A percentile compares a stretch with the other conserved stretches of the same genome.
Evolutionary conservation across 2,888 invertebrate genomes (phyloP).

Genomic region (Machimus atricapillus): DNA sequence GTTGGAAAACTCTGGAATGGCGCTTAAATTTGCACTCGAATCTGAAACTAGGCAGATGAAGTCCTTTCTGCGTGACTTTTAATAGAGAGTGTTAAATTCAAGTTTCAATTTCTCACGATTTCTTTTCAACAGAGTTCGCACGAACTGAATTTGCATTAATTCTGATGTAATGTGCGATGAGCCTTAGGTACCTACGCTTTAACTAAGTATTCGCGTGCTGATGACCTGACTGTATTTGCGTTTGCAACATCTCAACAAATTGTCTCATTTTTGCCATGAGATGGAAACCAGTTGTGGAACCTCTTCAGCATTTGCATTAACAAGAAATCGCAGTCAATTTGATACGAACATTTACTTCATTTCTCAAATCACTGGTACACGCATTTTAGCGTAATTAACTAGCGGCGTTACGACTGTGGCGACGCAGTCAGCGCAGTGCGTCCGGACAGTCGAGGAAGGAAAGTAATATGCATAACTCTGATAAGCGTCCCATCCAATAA

Average conservation of each 20-base stretch:
- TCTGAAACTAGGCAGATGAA: background rate
- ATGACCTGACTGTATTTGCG: background rate
- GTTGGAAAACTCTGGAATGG: too few species aligned
- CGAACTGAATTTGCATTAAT: background rate
- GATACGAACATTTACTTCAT: background rate
- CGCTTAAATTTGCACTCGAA: too few species aligned
- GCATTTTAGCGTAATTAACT: background rate
- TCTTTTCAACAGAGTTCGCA: background rate
- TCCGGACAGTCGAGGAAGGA: background rate
- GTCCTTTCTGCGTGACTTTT: background rate
- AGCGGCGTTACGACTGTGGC: background rate
- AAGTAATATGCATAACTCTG: background rate
- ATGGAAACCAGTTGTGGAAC: background rate
- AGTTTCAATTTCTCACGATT: background rate
- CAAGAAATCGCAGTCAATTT: background rate
- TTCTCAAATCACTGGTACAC: background rate
- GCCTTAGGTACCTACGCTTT: background rate
- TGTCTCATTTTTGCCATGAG: background rate
- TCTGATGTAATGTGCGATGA: background rate
- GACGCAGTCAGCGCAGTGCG: background rate
- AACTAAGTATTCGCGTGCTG: background rate
- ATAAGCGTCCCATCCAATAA: background rate
- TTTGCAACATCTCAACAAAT: background rate
- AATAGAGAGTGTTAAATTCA: too few species aligned
- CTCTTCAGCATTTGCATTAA: background rate